These are phyloP conservation scores for Colossoma macropomum DNA, from an alignment of 2,113 vertebrate genomes.

Conservation along the genomic window DNA sequence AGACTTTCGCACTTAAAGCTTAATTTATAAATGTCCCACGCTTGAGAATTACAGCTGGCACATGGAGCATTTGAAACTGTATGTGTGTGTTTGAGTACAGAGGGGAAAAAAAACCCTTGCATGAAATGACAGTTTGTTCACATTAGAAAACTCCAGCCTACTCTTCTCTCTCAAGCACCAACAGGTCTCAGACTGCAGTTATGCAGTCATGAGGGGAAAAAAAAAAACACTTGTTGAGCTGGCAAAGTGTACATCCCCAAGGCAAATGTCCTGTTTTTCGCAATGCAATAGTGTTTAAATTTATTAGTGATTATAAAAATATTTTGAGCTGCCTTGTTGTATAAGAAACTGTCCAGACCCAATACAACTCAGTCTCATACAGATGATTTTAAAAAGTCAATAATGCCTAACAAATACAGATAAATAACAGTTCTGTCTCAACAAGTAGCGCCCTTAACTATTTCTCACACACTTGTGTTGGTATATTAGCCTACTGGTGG, in stretches of 20 bases:
- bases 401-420: not conserved
- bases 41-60: too few relatives aligned
- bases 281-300: not conserved
- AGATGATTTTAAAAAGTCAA: not conserved
- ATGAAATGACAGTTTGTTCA: slow-evolving; percentile 1
- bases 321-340: not conserved
- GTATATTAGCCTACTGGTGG: not conserved
- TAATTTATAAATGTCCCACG: too few relatives aligned
- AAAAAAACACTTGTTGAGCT: not conserved
- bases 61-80: not conserved
- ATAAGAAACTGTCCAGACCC: not conserved
- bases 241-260: not conserved
- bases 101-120: not conserved
- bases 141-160: slow-evolving; percentile 10
- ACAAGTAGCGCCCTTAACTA: not conserved
- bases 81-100: not conserved
- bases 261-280: not conserved
- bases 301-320: not conserved
- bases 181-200: slow-evolving; percentile 39
- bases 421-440: not conserved
- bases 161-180: slow-evolving; percentile 26
- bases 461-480: not conserved
- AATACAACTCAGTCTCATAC: not conserved
- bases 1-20: too few relatives aligned
- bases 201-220: slow-evolving; percentile 22